phyloP scores from a whole-genome alignment of 2,888 invertebrate species.

The Trichogramma dendrolimi region DNA sequence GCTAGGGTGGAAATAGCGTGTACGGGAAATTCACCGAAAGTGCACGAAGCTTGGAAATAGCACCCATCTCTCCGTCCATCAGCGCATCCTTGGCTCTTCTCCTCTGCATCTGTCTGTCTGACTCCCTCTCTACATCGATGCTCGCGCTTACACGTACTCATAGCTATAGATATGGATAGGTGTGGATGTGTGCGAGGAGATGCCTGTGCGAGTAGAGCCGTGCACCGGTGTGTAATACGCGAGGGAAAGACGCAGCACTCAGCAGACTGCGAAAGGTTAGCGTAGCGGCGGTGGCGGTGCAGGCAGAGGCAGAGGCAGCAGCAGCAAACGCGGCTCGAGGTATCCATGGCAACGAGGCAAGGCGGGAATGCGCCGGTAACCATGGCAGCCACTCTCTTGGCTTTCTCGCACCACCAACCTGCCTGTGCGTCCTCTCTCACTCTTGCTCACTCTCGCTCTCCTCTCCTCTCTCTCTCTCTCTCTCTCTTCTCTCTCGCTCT shows the following conservation, averaged over 20 bases:
- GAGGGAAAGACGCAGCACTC: constrained; percentile 36
- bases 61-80: constrained; percentile 16
- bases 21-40: too few relatives aligned
- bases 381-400: constrained; percentile 49
- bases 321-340: constrained; percentile 38
- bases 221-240: constrained; percentile 22
- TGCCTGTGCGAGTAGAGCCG: constrained; percentile 26
- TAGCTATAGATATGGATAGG: neutral
- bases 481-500: neutral
- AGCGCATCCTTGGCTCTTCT: constrained; percentile 21
- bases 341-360: constrained; percentile 59
- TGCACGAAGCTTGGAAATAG: too few relatives aligned
- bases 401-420: constrained; percentile 45
- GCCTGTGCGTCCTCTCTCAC: constrained; percentile 36
- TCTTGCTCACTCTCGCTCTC: constrained; percentile 29
- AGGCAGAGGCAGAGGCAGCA: constrained; percentile 28
- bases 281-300: constrained; percentile 24
- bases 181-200: constrained; percentile 29
- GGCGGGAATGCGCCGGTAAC: constrained; percentile 54
- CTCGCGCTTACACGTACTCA: constrained; percentile 25
- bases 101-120: constrained; percentile 19
- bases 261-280: constrained; percentile 32
- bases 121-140: constrained; percentile 22
- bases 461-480: constrained; percentile 13
- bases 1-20: too few relatives aligned